Percentiles rank a stretch among this genome's conserved stretches.
These are phyloP conservation scores for Sphenopsis melanotis DNA, from an alignment of 2,797 vertebrate genomes.

Conservation along the genomic window DNA sequence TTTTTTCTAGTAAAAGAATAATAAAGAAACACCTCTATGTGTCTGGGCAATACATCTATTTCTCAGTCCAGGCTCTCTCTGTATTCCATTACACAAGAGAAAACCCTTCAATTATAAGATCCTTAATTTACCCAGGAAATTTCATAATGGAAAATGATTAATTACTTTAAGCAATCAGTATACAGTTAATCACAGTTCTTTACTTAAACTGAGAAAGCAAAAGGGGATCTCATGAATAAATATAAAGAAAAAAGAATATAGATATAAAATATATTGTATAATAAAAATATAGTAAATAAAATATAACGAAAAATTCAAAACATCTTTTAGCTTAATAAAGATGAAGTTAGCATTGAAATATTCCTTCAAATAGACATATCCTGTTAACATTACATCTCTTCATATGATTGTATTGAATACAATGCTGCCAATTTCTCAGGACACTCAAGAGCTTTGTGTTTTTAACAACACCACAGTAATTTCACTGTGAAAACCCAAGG, in stretches of 20 bases:
- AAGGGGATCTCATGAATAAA: constrained; percentile 57
- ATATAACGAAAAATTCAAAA: constrained; percentile 31
- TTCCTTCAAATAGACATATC: constrained; percentile 15
- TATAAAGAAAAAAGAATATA: background rate
- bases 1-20: background rate
- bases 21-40: background rate
- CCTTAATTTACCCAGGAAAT: constrained; percentile 67
- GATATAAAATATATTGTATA: too few relatives aligned
- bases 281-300: background rate
- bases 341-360: constrained; percentile 38
- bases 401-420: constrained; percentile 1
- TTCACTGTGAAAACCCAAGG: background rate
- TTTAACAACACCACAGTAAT: background rate
- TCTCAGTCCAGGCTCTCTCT: constrained; percentile 16
- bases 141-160: constrained; percentile 69
- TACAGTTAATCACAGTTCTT: constrained; percentile 69
- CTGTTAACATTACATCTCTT: constrained; percentile 4
- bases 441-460: background rate
- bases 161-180: constrained; percentile 69
- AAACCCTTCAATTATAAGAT: constrained; percentile 63
- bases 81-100: constrained; percentile 60
- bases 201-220: constrained; percentile 59
- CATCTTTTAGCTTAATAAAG: constrained; percentile 6
- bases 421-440: background rate
- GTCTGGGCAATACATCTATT: constrained; percentile 37